Evolutionary conservation across 2,888 invertebrate genomes (phyloP), one percentile per base, ranked within the genome.

Genomic region (Branchellion lobata): DNA sequence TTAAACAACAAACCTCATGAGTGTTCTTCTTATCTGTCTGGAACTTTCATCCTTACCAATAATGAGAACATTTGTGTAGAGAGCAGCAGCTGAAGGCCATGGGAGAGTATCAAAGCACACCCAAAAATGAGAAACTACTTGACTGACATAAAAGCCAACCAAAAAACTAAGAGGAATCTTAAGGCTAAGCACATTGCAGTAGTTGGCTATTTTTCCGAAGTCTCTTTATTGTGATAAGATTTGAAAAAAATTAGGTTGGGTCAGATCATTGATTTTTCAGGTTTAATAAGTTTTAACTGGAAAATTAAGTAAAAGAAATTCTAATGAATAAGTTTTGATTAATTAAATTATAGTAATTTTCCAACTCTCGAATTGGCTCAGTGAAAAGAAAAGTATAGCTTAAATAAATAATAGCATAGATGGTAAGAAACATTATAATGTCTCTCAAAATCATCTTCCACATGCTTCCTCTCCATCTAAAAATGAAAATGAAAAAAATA

Each of bases 391-490:
- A 65, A 14, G 14, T n/a, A n/a, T 77, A 77, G 11, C 18, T 61
- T 18, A 77, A 24, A 29, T 31, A 77, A 14, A 77, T 77, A 34
- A 24, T 24, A 11, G 33, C 18, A 34, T 77, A 77, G 27, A 77
- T 77, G n/a, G 65, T n/a, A 29, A 29, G 14, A 34, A 65, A 77
- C 8, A 77, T 14, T 34, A 77, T n/a, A 14, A 77, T 1, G 34
- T 77, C 77, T 11, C 8, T 77, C 77, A 61, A 77, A 34, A 77
- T 11, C 34, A 77, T 5, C 24, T 77, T 77, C 77, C 77, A 77
- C 34, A 77, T 29, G n/a, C 77, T 77, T n/a, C 77, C 77, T 24
- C 33, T 65, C 77, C 77, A 77, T 31, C 77, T 77, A 31, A n/a
- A n/a, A n/a, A n/a, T n/a, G n/a, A n/a, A n/a, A n/a, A 34, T 61